These are phyloP conservation scores for Allacma fusca DNA, from an alignment of 2,888 invertebrate genomes.

Conservation along the genomic window DNA sequence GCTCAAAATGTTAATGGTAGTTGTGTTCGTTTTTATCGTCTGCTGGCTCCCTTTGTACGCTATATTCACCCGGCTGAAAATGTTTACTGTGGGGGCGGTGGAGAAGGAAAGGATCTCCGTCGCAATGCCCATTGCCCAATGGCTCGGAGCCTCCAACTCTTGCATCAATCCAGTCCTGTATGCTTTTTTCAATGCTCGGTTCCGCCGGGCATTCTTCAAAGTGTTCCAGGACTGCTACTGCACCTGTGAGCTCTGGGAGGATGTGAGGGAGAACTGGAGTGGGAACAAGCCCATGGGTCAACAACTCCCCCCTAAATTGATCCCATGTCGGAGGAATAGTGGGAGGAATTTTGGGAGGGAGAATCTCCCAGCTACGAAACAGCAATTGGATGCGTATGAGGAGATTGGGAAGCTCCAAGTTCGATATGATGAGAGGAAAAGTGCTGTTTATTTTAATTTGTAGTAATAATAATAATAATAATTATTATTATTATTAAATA, in stretches of 20 bases:
- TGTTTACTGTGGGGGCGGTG: slow-evolving; percentile 61
- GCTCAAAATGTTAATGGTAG: slow-evolving; percentile 68
- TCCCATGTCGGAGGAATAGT: too few species aligned
- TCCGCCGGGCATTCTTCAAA: slow-evolving; percentile 49
- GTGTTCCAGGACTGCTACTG: slow-evolving; percentile 39
- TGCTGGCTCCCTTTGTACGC: slow-evolving; percentile 69
- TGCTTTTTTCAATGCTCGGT: slow-evolving; percentile 55
- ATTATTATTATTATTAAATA: too few species aligned
- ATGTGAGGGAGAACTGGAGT: background rate
- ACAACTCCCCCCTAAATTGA: too few species aligned
- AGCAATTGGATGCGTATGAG: too few species aligned
- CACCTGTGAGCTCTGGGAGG: background rate
- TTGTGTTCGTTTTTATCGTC: slow-evolving; percentile 68
- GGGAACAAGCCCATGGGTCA: background rate
- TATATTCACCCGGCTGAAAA: slow-evolving; percentile 65
- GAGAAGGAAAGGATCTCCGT: slow-evolving; percentile 63
- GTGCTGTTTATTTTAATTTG: too few species aligned
- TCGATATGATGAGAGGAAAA: too few species aligned
- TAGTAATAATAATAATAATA: too few species aligned
- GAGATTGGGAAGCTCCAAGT: too few species aligned
- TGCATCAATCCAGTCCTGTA: slow-evolving; percentile 69
- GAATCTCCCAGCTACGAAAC: too few species aligned
- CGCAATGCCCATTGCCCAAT: slow-evolving; percentile 67
- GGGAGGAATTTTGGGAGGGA: too few species aligned
- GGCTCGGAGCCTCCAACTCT: slow-evolving; percentile 69